Evolutionary conservation across 1,140 invertebrate species (phyloP).

Genomic region (Drosophila pseudoobscura): DNA sequence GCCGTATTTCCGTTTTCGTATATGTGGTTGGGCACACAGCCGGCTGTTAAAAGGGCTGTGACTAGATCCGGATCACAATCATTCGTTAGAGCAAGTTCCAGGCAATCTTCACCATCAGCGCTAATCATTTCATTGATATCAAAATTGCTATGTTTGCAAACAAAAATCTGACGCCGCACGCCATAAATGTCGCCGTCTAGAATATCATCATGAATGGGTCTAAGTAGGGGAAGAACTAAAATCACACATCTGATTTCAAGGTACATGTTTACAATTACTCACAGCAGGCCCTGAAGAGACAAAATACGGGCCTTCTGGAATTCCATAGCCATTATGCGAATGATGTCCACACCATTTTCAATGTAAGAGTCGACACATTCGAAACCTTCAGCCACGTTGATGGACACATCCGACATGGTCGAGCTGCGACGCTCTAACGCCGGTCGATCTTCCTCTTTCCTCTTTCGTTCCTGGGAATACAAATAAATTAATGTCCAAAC

Average conservation of each 20-base stretch:
- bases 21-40: conserved; percentile 47
- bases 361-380: conserved; percentile 30
- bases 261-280: conserved; percentile 17
- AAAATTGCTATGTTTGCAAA: conserved; percentile 33
- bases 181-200: conserved; percentile 31
- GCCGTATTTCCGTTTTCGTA: conserved; percentile 68
- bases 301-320: conserved; percentile 12
- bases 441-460: not conserved
- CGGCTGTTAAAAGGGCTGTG: conserved; percentile 39
- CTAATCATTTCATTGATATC: conserved; percentile 65
- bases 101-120: conserved; percentile 65
- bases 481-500: not conserved
- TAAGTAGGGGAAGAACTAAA: conserved; percentile 5
- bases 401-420: conserved; percentile 13
- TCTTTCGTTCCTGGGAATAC: not conserved
- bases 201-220: conserved; percentile 71
- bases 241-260: not conserved
- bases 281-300: conserved; percentile 50
- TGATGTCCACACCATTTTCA: conserved; percentile 17
- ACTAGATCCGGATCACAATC: conserved; percentile 54
- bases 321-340: conserved; percentile 38
- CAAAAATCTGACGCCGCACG: conserved; percentile 50
- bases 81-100: conserved; percentile 62
- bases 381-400: not conserved
- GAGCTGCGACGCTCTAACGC: conserved; percentile 34